Conservation (phyloP, 2,113 vertebrate species). For the Bubalus kerabau region DNA sequence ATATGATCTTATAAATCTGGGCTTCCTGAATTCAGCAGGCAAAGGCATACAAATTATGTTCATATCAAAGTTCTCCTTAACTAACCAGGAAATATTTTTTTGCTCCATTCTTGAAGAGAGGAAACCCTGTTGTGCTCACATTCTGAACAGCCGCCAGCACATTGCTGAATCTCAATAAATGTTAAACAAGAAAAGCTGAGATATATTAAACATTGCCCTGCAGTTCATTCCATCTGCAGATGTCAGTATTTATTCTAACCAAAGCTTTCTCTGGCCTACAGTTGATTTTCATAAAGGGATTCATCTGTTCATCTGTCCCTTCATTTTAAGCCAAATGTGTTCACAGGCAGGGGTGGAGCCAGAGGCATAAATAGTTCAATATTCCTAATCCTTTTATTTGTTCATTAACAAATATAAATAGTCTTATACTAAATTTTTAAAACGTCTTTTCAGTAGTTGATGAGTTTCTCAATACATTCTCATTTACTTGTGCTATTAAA, state of each 20-base stretch:
- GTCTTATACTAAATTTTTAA: neutral
- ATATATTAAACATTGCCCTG: slow-evolving; percentile 11
- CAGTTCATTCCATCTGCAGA: slow-evolving; percentile 36
- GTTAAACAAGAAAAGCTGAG: slow-evolving; percentile 22
- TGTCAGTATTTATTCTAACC: slow-evolving; percentile 29
- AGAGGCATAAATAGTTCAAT: neutral
- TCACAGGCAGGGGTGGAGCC: neutral
- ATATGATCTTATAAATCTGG: neutral
- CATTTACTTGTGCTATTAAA: neutral
- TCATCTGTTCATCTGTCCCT: slow-evolving; percentile 30
- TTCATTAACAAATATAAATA: neutral
- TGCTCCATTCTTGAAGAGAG: neutral
- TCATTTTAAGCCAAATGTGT: slow-evolving; percentile 3
- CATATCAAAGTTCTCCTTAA: neutral
- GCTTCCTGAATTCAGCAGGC: neutral
- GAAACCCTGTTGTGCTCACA: neutral
- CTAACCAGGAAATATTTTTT: neutral
- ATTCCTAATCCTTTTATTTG: neutral
- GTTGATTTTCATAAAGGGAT: slow-evolving; percentile 36
- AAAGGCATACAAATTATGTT: neutral
- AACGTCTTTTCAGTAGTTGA: neutral
- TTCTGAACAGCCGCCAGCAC: neutral
- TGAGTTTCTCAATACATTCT: neutral
- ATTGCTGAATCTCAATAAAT: slow-evolving; percentile 11
- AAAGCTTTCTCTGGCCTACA: neutral